Evolutionary conservation across 2,888 invertebrate species (phyloP).

Genomic region (Leptinotarsa tumamoca): DNA sequence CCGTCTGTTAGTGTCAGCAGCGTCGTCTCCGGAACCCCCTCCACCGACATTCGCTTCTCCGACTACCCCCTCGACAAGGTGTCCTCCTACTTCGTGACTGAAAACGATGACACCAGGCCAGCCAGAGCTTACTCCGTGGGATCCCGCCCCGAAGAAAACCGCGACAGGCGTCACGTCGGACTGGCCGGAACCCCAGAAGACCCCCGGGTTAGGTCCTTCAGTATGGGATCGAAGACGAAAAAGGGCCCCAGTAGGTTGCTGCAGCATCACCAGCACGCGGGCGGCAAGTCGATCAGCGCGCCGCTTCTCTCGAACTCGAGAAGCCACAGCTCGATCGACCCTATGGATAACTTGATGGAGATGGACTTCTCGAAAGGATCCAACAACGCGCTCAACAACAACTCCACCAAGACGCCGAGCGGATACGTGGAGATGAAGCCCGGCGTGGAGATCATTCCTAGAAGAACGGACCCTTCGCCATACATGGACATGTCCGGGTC

Average conservation of each 20-base stretch:
- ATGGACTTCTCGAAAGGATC: conserved; percentile 75
- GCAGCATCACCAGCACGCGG: conserved; percentile 49
- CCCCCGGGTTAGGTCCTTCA: conserved; percentile 79
- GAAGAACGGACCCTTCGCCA: conserved; percentile 56
- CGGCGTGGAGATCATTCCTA: conserved; percentile 55
- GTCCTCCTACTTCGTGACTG: conserved; percentile 77
- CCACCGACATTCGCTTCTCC: conserved; percentile 80
- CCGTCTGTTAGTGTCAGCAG: conserved; percentile 79
- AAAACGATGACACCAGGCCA: conserved; percentile 70
- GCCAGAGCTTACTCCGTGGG: conserved; percentile 88
- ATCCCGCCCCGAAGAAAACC: conserved; percentile 75
- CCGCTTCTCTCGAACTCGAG: conserved; percentile 68
- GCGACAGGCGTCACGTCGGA: conserved; percentile 49
- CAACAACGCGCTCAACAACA: conserved; percentile 58
- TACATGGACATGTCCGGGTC: conserved; percentile 67
- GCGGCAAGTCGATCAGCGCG: conserved; percentile 76
- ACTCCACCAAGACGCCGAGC: conserved; percentile 50
- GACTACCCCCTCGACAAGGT: conserved; percentile 88
- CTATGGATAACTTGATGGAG: conserved; percentile 85
- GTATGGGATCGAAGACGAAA: conserved; percentile 79
- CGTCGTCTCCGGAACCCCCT: conserved; percentile 84
- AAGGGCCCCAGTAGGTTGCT: conserved; percentile 61
- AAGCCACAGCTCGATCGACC: conserved; percentile 70
- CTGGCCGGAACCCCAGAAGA: conserved; percentile 67
- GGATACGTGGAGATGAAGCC: conserved; percentile 68